These are phyloP conservation scores for Selene dorsalis DNA, from an alignment of 2,797 vertebrate genomes.

Conservation along the genomic window DNA sequence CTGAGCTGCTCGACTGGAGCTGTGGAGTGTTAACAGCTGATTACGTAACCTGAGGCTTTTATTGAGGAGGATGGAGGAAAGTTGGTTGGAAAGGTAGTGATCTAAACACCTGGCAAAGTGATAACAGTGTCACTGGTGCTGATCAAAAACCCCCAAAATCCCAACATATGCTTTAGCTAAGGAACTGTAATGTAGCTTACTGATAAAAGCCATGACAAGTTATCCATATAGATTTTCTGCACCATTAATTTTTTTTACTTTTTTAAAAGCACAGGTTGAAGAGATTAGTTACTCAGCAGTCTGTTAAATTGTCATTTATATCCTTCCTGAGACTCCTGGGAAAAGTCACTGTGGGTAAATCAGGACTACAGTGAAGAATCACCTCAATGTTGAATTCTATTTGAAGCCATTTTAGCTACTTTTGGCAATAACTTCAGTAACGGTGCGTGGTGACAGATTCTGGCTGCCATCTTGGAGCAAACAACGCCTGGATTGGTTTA, in stretches of 20 bases:
- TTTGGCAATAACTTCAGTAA: background rate
- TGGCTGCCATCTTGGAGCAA: constrained; percentile 16
- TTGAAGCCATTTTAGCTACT: background rate
- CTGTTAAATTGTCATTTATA: background rate
- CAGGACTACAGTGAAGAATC: background rate
- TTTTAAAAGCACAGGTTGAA: background rate
- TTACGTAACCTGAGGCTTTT: constrained; percentile 28
- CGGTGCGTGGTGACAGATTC: constrained; percentile 13
- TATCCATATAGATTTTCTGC: background rate
- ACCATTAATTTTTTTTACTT: background rate
- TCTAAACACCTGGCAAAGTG: constrained; percentile 13
- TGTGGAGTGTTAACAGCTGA: constrained; percentile 11
- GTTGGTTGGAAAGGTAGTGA: constrained; percentile 22
- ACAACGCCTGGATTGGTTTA: constrained; percentile 22
- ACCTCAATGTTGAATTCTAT: constrained; percentile 13
- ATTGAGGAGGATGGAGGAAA: constrained; percentile 7
- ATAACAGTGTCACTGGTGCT: constrained; percentile 5
- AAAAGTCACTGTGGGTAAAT: background rate
- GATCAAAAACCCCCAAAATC: constrained; percentile 1
- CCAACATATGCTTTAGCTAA: background rate
- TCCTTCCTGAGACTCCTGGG: background rate
- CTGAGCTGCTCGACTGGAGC: constrained; percentile 39
- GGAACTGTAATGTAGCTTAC: background rate
- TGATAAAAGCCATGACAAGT: background rate
- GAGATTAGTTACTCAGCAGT: background rate